Percentiles rank a stretch among this genome's conserved stretches.
Conservation (phyloP, 2,113 vertebrate species). For the Noctilio leporinus region DNA sequence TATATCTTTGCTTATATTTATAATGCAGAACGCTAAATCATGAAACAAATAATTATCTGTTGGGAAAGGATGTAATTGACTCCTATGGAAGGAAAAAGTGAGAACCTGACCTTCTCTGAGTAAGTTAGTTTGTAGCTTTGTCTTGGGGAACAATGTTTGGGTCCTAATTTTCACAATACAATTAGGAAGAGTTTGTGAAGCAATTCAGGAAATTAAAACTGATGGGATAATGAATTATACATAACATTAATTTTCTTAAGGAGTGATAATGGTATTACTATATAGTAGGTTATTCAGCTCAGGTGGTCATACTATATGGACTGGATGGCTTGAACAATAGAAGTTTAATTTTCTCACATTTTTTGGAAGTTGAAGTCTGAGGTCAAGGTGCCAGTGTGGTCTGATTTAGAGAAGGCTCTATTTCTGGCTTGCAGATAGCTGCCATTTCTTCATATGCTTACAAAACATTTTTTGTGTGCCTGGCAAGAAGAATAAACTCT, state of each 20-base stretch:
- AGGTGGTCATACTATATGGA: not conserved
- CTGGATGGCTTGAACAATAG: not conserved
- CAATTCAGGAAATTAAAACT: not conserved
- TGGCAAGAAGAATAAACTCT: not conserved
- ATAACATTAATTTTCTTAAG: not conserved
- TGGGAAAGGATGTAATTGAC: not conserved
- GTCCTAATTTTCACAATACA: not conserved
- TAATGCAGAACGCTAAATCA: not conserved
- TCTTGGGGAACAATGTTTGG: not conserved
- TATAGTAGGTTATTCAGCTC: not conserved
- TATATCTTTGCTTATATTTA: not conserved
- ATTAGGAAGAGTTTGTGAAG: not conserved
- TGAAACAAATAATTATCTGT: not conserved
- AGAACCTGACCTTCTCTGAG: not conserved
- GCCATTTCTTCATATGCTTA: not conserved
- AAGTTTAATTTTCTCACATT: not conserved
- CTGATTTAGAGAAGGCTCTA: not conserved
- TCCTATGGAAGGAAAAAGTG: not conserved
- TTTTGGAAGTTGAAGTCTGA: not conserved
- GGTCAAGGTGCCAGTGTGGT: not conserved
- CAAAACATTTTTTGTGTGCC: not conserved
- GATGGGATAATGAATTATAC: not conserved
- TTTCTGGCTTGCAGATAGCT: not conserved
- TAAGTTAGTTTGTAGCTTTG: not conserved
- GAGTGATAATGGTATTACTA: not conserved